Base-by-base conservation (phyloP, 2,797 vertebrate genomes). In the Cynopterus sphinx region DNA sequence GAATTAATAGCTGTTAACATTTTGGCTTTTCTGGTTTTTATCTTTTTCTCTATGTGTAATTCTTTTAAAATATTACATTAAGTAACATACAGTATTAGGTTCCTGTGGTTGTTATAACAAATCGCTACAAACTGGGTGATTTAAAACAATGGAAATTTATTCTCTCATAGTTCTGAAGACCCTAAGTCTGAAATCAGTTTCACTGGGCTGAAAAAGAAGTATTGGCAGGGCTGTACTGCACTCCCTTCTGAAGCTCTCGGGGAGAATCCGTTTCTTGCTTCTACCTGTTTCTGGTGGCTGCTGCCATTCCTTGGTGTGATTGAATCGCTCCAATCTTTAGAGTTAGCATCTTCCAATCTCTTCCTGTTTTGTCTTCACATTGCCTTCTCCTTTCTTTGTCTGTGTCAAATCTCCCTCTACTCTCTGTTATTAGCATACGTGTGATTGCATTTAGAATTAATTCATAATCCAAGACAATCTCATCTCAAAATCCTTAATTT, bases 101-200 rank as follows among this genome's bases (percentile, higher is more conserved):
- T 92, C 26, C 43, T 13, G 4, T 55, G 59, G 15, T 49, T 59
- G 16, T n/a, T 82, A 3, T 67, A 82, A 84, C 39, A 90, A 87
- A 78, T 87, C 26, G 53, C 21, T 46, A 84, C 43, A 78, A 49
- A 67, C 28, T 63, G 46, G n/a, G 70, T 77, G 24, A 51, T 49
- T 74, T 89, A 33, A 84, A 78, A 79, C 16, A 59, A 61, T 3
- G 78, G 75, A 86, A 74, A 83, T 81, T 17, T 26, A 59, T 90
- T 57, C 5, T 84, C 1, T 75, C 33, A 3, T 21, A 33, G 3
- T n/a, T 55, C 39, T 78, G 8, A 5, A 84, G 39, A 5, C 6
- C 9, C 15, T 22, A 57, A 13, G 43, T 65, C 55, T 74, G n/a
- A 57, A 55, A 36, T 43, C 41, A 84, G 31, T 53, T 84, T 63